phyloP scores from a whole-genome alignment of 2,113 vertebrate genomes.

The Capricornis sumatraensis region DNA sequence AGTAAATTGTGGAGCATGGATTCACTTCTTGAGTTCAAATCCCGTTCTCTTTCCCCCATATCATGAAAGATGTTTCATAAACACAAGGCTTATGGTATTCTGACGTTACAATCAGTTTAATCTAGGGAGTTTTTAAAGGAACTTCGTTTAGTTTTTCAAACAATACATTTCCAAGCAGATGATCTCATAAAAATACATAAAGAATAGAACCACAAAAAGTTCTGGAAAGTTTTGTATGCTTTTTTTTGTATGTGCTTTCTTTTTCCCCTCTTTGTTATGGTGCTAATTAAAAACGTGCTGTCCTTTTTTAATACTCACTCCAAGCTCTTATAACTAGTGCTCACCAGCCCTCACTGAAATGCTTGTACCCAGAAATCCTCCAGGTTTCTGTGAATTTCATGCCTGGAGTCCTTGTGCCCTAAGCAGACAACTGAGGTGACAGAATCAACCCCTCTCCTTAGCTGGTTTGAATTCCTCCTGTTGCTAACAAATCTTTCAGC shows the following conservation, averaged over 20 bases:
- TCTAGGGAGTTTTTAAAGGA: constrained; percentile 18
- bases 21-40: background rate
- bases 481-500: constrained; percentile 11
- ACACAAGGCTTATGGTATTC: background rate
- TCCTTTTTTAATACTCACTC: background rate
- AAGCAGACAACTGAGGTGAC: background rate
- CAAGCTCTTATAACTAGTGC: background rate
- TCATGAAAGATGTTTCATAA: background rate
- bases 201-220: background rate
- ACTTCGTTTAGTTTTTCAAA: constrained; percentile 41
- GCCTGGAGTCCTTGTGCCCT: background rate
- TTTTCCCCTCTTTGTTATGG: background rate
- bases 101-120: background rate
- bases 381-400: background rate
- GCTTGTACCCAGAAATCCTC: background rate
- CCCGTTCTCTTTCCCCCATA: background rate
- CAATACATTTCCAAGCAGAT: constrained; percentile 44
- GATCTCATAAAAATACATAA: constrained; percentile 14
- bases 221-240: background rate
- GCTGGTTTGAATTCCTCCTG: background rate
- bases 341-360: background rate
- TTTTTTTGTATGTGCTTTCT: background rate
- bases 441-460: background rate
- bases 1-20: background rate
- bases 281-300: background rate